A percentile compares a stretch with the other conserved stretches of the same genome.
Evolutionary conservation across 2,113 vertebrate genomes (phyloP).

Genomic region (Australoheros scitulus): DNA sequence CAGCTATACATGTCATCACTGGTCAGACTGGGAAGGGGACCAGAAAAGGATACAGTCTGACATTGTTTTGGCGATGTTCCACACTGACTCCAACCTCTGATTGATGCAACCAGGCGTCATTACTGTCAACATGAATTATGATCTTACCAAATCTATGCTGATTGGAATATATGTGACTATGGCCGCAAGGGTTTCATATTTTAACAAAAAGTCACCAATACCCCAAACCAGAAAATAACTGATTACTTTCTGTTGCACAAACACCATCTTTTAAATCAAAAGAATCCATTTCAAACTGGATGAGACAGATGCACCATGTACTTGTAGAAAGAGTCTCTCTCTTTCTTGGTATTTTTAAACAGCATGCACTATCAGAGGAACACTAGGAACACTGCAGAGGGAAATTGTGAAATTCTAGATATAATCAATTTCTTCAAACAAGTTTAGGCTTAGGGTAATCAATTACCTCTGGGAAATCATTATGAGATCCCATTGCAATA

Average conservation of each 20-base stretch:
- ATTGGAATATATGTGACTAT: background rate
- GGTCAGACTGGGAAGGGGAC: background rate
- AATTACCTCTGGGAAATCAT: conserved; percentile 24
- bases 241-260: conserved; percentile 4
- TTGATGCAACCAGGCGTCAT: too few species aligned
- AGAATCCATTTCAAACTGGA: background rate
- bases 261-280: background rate
- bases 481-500: conserved; percentile 3
- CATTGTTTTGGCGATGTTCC: background rate
- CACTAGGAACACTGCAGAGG: background rate
- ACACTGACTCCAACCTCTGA: background rate
- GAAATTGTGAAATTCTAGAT: background rate
- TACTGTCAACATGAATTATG: too few species aligned
- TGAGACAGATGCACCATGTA: background rate
- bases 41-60: background rate
- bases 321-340: background rate
- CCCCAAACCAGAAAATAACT: background rate
- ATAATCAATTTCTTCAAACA: conserved; percentile 12
- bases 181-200: background rate
- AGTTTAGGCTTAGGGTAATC: conserved; percentile 17
- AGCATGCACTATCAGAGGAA: background rate
- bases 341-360: background rate
- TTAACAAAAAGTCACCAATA: background rate
- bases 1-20: background rate
- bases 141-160: too few species aligned